Evolutionary conservation across 2,113 vertebrate genomes (phyloP).

Genomic region (Pollimyrus isidori): DNA sequence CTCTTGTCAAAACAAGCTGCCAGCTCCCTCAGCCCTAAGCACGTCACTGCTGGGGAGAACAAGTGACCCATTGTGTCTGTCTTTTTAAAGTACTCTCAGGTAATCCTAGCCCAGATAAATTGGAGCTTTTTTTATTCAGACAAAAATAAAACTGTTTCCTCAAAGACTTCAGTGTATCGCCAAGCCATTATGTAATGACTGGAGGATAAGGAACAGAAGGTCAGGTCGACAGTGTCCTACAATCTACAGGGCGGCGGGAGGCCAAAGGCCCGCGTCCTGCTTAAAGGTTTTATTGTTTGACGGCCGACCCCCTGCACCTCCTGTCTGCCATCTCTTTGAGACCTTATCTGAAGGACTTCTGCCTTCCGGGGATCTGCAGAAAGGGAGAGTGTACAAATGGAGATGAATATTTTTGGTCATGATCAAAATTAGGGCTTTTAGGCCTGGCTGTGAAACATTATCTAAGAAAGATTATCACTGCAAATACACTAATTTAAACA

Average conservation of each 20-base stretch:
- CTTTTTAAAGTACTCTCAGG: neutral
- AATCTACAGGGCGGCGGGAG: neutral
- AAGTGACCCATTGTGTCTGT: neutral
- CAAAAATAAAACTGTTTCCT: conserved; percentile 1
- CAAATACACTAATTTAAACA: neutral
- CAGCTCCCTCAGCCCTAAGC: neutral
- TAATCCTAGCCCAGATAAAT: conserved; percentile 2
- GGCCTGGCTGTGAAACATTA: conserved; percentile 33
- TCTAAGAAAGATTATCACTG: conserved; percentile 21
- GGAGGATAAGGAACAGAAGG: neutral
- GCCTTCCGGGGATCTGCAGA: conserved; percentile 37
- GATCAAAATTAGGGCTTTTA: conserved; percentile 13
- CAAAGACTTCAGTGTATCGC: neutral
- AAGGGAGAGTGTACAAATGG: conserved; percentile 28
- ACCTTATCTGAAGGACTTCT: conserved; percentile 30
- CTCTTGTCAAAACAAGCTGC: neutral
- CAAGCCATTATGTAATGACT: neutral
- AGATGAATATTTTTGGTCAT: conserved; percentile 14
- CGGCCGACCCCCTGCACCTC: neutral
- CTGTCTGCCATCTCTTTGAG: neutral
- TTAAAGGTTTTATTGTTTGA: neutral
- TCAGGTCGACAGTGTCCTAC: neutral
- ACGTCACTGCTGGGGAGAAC: neutral
- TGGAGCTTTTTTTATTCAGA: neutral
- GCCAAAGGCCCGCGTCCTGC: neutral